Conservation (phyloP, 2,113 vertebrate genomes). For the Nothoprocta pentlandii region DNA sequence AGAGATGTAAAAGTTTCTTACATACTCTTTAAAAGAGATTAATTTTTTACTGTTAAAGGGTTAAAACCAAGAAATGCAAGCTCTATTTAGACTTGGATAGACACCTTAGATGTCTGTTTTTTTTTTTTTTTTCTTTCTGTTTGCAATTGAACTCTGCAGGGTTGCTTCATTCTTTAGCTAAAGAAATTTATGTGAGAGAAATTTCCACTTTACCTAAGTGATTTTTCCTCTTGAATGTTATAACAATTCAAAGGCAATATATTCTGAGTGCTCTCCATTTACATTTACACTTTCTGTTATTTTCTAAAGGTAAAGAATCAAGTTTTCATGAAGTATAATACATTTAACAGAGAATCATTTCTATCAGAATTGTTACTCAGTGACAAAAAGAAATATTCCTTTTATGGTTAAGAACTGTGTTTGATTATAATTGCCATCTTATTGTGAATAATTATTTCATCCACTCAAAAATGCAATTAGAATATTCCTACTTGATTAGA, state of each 20-base stretch:
- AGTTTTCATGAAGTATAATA: background rate
- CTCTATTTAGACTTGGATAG: background rate
- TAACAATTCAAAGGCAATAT: constrained; percentile 11
- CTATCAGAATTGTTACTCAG: constrained; percentile 25
- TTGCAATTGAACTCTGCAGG: background rate
- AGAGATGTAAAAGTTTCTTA: background rate
- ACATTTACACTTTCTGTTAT: constrained; percentile 10
- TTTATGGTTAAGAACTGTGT: background rate
- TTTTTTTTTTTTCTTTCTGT: background rate
- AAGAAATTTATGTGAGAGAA: background rate
- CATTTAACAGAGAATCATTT: constrained; percentile 27
- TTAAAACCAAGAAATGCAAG: background rate
- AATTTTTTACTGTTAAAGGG: background rate
- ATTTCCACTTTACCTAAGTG: background rate
- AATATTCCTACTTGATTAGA: constrained; percentile 31
- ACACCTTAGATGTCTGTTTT: background rate
- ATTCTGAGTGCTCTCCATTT: background rate
- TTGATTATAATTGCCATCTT: constrained; percentile 44
- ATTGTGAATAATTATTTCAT: constrained; percentile 36
- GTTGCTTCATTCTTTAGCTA: background rate
- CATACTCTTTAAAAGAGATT: background rate
- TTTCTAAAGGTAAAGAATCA: constrained; percentile 36
- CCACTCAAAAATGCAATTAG: constrained; percentile 15
- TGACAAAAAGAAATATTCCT: background rate
- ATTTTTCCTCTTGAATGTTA: background rate